A percentile compares a stretch with the other conserved stretches of the same genome.
phyloP scores from a whole-genome alignment of 2,797 vertebrate species.

The Oreochromis mossambicus region DNA sequence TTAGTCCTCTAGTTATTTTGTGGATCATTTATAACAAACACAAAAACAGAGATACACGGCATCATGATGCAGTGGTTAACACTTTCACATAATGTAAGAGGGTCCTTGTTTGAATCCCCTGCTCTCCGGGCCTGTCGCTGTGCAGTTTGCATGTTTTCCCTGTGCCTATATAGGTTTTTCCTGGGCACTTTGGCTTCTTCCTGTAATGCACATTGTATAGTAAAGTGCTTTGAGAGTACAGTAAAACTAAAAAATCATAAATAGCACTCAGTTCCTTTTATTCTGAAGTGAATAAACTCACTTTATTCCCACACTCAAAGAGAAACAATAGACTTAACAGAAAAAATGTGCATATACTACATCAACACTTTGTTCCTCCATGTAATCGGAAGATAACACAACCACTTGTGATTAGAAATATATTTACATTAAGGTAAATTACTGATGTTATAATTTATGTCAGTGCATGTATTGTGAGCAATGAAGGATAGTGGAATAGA shows the following conservation, averaged over 20 bases:
- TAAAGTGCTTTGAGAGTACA: not conserved
- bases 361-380: not conserved
- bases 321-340: not conserved
- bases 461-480: accelerated
- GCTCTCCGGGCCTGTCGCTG: accelerated
- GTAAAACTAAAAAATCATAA: not conserved
- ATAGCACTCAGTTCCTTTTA: not conserved
- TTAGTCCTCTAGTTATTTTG: not conserved
- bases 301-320: not conserved
- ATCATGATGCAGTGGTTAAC: not conserved
- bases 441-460: not conserved
- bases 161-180: not conserved
- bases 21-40: not conserved
- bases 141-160: not conserved
- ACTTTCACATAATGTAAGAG: not conserved
- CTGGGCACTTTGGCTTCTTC: not conserved
- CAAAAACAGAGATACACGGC: not conserved
- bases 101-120: not conserved
- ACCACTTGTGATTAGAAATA: not conserved
- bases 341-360: not conserved
- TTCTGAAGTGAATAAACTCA: not conserved
- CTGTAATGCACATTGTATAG: not conserved
- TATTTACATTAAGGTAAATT: not conserved
- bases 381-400: not conserved
- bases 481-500: not conserved